Evolutionary conservation across 2,888 invertebrate genomes (phyloP), one percentile per base, ranked within the genome.

Genomic region (Heliconius erato): DNA sequence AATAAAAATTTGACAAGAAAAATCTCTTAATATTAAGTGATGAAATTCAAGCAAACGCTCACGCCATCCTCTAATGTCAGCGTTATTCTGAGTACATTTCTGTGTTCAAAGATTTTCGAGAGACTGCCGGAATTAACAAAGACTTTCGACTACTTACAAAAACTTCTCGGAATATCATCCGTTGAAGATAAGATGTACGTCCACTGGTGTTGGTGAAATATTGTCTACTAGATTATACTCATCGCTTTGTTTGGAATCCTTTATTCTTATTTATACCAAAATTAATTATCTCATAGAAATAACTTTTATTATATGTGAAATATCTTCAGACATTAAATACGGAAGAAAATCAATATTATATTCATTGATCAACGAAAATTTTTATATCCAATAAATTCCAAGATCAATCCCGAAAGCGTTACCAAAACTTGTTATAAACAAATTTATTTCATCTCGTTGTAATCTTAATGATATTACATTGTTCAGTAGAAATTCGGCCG

Each of bases 71-170:
- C n/a, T 81, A 78, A 65, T 81, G 81, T 84, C 82, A 82, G 84
- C 84, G 80, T 81, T 83, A 84, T 81, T 83, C 82, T 79, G 82
- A 83, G 82, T 82, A 82, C 80, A 83, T 85, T 82, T 85, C 80
- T 79, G 76, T 82, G 83, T 83, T 82, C 80, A 83, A 83, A 82
- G 80, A 79, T 83, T 79, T 79, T 83, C 79, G 79, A 80, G 82
- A 74, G 68, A 79, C 80, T 82, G 80, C 63, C 71, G 80, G 83
- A 82, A 83, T 83, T 83, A 83, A 83, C 82, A 85, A 83, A 82
- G 82, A 82, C 82, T 81, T 82, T 85, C 82, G 79, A 82, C 82
- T 79, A 82, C 84, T 83, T 85, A 83, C 80, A 81, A 84, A 80
- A 83, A 83, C 84, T 83, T 80, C 80, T 74, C 65, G 54, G 74